A percentile compares a stretch with the other conserved stretches of the same genome.
phyloP scores from a whole-genome alignment of 2,113 vertebrate species.

The Orientallactaga bullata region DNA sequence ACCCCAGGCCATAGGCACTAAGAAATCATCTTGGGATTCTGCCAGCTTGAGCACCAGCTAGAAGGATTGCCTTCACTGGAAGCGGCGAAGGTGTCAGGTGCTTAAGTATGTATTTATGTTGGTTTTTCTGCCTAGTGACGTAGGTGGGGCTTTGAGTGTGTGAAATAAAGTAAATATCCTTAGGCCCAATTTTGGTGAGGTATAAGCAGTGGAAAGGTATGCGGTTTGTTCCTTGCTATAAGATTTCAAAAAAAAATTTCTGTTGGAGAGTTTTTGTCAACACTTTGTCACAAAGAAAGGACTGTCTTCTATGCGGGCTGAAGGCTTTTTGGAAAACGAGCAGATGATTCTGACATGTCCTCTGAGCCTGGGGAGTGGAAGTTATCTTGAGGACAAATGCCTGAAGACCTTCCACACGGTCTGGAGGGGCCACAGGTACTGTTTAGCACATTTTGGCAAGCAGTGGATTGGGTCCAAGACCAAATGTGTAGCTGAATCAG shows the following conservation, averaged over 20 bases:
- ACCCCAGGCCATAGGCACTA: neutral
- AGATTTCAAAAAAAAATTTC: slow-evolving; percentile 19
- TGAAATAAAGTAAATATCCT: neutral
- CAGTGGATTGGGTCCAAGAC: neutral
- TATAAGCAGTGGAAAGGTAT: neutral
- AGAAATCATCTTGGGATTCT: neutral
- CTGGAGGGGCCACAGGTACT: neutral
- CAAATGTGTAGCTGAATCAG: neutral
- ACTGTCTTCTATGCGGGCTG: slow-evolving; percentile 2
- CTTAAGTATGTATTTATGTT: neutral
- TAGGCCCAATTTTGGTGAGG: neutral
- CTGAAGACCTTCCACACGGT: neutral
- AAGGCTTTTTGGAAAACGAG: slow-evolving; percentile 15
- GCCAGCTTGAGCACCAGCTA: neutral
- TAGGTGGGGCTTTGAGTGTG: neutral
- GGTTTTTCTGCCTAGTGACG: neutral
- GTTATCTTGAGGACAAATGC: neutral
- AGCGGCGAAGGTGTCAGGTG: neutral
- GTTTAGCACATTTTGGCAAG: neutral
- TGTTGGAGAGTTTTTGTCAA: neutral
- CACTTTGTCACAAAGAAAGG: slow-evolving; percentile 6
- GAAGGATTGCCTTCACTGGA: neutral
- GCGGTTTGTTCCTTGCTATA: neutral
- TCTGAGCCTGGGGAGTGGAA: neutral
- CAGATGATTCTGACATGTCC: neutral